Percentiles rank a stretch among this genome's conserved stretches.
phyloP scores from a whole-genome alignment of 2,113 vertebrate genomes.

The Aspiorhynchus laticeps region DNA sequence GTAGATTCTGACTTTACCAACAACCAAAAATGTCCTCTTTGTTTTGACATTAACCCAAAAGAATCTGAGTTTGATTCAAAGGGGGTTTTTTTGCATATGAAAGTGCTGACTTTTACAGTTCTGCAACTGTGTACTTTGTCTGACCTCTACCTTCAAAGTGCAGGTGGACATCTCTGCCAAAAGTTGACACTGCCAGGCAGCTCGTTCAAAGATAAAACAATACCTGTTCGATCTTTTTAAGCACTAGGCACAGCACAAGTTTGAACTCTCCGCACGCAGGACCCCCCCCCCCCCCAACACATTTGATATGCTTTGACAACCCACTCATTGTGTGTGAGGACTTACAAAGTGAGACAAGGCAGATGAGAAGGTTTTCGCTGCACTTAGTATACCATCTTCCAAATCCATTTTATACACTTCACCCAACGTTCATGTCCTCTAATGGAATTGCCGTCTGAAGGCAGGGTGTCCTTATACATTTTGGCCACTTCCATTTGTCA shows the following conservation, averaged over 20 bases:
- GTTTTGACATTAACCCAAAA: conserved; percentile 20
- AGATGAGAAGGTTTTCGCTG: not conserved
- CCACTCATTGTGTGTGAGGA: not conserved
- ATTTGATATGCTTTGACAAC: conserved; percentile 9
- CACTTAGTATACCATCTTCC: conserved; percentile 45
- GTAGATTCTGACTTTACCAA: no score
- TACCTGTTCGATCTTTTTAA: not conserved
- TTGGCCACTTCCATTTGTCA: conserved; percentile 32
- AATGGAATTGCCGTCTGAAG: conserved; percentile 29
- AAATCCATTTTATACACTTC: conserved; percentile 52
- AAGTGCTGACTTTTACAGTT: not conserved
- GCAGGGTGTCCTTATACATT: not conserved
- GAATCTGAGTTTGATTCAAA: no score
- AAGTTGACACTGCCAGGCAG: not conserved
- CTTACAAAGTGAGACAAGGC: conserved; percentile 32
- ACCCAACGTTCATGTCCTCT: conserved; percentile 40
- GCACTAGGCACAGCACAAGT: not conserved
- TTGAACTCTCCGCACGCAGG: conserved; percentile 7
- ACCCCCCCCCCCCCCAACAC: not conserved
- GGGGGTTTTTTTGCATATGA: conserved; percentile 21
- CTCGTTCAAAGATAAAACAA: conserved; percentile 27
- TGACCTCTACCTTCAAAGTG: not conserved
- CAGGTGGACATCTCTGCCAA: not conserved
- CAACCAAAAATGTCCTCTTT: not conserved
- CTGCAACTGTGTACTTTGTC: not conserved